Evolutionary conservation across 1,140 invertebrate genomes (phyloP), one percentile per base, ranked within the genome.

Genomic region (Antheraea pernyi): DNA sequence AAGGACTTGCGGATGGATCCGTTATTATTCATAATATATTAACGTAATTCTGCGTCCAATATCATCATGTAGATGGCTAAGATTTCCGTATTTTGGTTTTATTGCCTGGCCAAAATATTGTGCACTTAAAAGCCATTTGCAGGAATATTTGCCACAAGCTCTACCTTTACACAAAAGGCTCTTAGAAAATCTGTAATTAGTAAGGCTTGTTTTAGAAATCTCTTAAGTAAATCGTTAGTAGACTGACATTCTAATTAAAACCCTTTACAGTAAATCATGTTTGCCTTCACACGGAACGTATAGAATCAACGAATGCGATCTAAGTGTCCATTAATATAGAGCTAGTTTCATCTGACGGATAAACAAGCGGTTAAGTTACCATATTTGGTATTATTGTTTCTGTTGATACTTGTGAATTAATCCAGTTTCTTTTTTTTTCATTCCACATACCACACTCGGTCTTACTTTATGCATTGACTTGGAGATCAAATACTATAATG

Each of bases 321-420:
- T 36, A 63, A 63, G 13, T 63, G n/a, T 37, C 61, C 61, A 63
- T 63, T 63, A 63, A 73, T 68, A 62, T 70, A 60, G 71, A 72
- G 70, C 73, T 48, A 66, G 71, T 74, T 75, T 63, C 71, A 65
- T 73, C 67, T 71, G 81, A 79, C 78, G 72, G 73, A 73, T 59
- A 68, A 69, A 82, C 70, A 37, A 39, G 64, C 60, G 7, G 46
- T 72, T 79, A 30, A 75, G 76, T 76, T 80, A 61, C 79, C 79
- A 70, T 83, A 81, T 77, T 76, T 65, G 75, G 75, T 46, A n/a
- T 53, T 69, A 67, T 61, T 76, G 79, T 80, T 78, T 80, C 76
- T 74, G 78, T 53, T 53, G 22, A 30, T 22, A 61, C 59, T 61
- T 0, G 30, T 11, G 61, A 63, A 63, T 63, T 63, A 63, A 63